These are phyloP conservation scores for Regulus satrapa DNA, from an alignment of 2,113 vertebrate species.

Conservation along the genomic window DNA sequence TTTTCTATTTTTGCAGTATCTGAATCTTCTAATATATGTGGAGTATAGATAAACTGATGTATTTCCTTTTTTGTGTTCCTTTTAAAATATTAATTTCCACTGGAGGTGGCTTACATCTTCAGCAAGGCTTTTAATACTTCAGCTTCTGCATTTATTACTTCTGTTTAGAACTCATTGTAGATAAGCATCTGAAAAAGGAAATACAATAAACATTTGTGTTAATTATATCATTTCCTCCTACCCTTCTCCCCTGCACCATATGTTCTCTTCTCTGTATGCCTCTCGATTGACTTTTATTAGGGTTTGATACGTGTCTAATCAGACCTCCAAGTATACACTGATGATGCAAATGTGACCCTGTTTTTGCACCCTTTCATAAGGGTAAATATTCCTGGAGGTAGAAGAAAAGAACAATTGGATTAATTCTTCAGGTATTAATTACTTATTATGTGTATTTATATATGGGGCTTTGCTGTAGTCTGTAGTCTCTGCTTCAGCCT, in stretches of 20 bases:
- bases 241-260: constrained; percentile 34
- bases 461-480: background rate
- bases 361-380: background rate
- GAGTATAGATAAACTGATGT: background rate
- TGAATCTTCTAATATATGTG: background rate
- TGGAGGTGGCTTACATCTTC: background rate
- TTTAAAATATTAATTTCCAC: background rate
- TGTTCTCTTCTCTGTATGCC: background rate
- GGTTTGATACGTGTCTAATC: background rate
- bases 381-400: background rate
- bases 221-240: constrained; percentile 35
- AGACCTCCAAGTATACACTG: background rate
- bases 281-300: background rate
- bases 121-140: background rate
- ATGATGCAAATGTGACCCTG: background rate
- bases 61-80: background rate
- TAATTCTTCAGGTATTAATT: background rate
- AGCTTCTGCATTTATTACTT: background rate
- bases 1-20: background rate
- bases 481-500: background rate
- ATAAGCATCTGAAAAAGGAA: constrained; percentile 33
- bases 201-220: constrained; percentile 55
- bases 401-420: background rate
- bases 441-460: background rate
- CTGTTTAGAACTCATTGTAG: background rate